Base-by-base conservation (phyloP, 2,797 vertebrate genomes). In the Acipenser oxyrinchus region DNA sequence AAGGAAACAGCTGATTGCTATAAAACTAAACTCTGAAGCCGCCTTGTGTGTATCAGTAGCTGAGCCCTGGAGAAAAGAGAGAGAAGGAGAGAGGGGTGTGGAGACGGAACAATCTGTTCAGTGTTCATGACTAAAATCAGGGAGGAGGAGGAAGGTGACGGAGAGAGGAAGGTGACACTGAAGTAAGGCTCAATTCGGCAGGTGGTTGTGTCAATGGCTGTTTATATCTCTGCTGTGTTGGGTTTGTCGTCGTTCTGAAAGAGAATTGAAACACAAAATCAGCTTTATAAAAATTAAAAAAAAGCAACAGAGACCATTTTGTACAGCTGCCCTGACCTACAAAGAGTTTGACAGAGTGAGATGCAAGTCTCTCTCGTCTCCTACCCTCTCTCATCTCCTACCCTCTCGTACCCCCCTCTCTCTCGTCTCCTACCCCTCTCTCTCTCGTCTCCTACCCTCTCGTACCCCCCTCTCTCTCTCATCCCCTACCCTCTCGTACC, bases 21-120 rank as follows among this genome's bases (percentile, higher is more conserved):
- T 72, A 88, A 88, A 87, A 88, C 84, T 88, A 87, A 88, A 85
- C 84, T 88, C 85, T 84, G 84, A 74, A 83, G 85, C 72, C 82
- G 80, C 82, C 83, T 86, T 11, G 52, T 37, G 15, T 50, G 48
- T 6, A 13, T 18, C 5, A 59, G 58, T 48, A n/a, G 59, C 52
- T 58, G 11, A 11, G 13, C 60, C n/a, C n/a, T 51, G 60, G 49
- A 64, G 55, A 59, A 48, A n/a, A n/a, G 51, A 8, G 51, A 11
- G 12, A 37, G 53, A 64, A 62, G 63, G 59, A 59, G 65, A 48
- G 53, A 66, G 60, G 59, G 51, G 61, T 37, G 23, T 3, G 23
- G 23, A 37, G 23, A 37, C 53, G 53, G 63, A 51, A 51, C 48
- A n/a, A 50, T 60, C 23, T 49, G 63, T 65, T 68, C 59, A 68